A percentile compares a stretch with the other conserved stretches of the same genome.
Conservation (phyloP, 2,888 invertebrate genomes). For the Ochlodes sylvanus region DNA sequence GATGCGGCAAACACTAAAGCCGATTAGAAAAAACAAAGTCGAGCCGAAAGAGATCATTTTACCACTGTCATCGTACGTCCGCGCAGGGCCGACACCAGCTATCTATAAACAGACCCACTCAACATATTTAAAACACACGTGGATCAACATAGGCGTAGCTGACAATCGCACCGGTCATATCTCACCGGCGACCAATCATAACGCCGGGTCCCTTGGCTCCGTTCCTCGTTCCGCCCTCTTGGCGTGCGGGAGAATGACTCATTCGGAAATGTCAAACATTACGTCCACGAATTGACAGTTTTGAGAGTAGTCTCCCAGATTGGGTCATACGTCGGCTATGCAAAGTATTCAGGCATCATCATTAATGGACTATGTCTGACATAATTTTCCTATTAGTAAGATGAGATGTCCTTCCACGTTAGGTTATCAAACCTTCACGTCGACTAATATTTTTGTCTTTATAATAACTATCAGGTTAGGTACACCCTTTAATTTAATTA, state of each 20-base stretch:
- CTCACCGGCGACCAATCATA: slow-evolving; percentile 11
- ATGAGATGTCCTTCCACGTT: neutral
- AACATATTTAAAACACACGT: slow-evolving; percentile 6
- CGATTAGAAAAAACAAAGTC: too few species aligned
- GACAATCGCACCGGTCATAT: slow-evolving; percentile 15
- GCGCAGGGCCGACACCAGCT: neutral
- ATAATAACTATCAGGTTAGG: too few species aligned
- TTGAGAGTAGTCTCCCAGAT: neutral
- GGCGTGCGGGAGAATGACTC: slow-evolving; percentile 39
- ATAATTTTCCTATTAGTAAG: neutral
- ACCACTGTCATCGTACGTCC: neutral
- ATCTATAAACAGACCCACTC: neutral
- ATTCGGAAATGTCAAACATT: slow-evolving; percentile 36
- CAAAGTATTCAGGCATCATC: neutral
- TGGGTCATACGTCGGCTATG: slow-evolving; percentile 5
- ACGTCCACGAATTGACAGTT: slow-evolving; percentile 29
- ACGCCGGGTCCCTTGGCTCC: slow-evolving; percentile 8
- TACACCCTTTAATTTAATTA: too few species aligned
- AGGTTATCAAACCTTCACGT: too few species aligned
- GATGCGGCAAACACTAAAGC: too few species aligned
- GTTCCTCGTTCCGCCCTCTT: slow-evolving; percentile 33
- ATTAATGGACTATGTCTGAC: neutral
- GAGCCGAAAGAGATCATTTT: too few species aligned
- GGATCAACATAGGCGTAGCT: slow-evolving; percentile 7
- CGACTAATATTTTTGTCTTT: too few species aligned